phyloP scores from a whole-genome alignment of 2,797 vertebrate species.

The Sebastes iracundus region DNA sequence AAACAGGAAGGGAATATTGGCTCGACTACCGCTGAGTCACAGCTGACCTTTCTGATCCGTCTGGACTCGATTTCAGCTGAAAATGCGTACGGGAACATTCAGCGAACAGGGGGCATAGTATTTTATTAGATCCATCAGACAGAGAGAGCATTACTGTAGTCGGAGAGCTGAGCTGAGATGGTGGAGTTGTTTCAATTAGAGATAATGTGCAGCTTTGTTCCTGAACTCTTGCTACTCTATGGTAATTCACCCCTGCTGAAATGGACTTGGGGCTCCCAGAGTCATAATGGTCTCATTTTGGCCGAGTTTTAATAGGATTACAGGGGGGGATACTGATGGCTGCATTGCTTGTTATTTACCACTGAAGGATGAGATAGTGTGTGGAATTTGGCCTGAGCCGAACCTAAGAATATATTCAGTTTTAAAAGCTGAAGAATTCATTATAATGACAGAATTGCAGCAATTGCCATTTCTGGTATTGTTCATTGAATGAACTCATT shows the following conservation, averaged over 20 bases:
- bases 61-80: slow-evolving; percentile 45
- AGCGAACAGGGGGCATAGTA: slow-evolving; percentile 21
- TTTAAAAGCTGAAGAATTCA: not conserved
- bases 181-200: slow-evolving; percentile 75
- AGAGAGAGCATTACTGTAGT: slow-evolving; percentile 46
- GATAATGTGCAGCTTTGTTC: slow-evolving; percentile 75
- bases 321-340: slow-evolving; percentile 40
- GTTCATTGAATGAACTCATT: not conserved
- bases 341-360: slow-evolving; percentile 65
- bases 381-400: slow-evolving; percentile 16
- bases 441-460: not conserved
- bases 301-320: slow-evolving; percentile 76
- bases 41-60: slow-evolving; percentile 48
- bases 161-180: slow-evolving; percentile 57
- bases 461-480: not conserved
- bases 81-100: slow-evolving; percentile 42
- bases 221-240: slow-evolving; percentile 67
- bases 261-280: slow-evolving; percentile 63
- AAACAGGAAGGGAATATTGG: slow-evolving; percentile 30
- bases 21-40: slow-evolving; percentile 51
- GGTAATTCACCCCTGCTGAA: slow-evolving; percentile 73
- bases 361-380: slow-evolving; percentile 37
- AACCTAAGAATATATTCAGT: slow-evolving; percentile 9
- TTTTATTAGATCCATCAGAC: slow-evolving; percentile 54
- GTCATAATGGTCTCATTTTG: slow-evolving; percentile 73